Evolutionary conservation across 2,113 vertebrate species (phyloP), one percentile per base, ranked within the genome.

Genomic region (Aix galericulata): DNA sequence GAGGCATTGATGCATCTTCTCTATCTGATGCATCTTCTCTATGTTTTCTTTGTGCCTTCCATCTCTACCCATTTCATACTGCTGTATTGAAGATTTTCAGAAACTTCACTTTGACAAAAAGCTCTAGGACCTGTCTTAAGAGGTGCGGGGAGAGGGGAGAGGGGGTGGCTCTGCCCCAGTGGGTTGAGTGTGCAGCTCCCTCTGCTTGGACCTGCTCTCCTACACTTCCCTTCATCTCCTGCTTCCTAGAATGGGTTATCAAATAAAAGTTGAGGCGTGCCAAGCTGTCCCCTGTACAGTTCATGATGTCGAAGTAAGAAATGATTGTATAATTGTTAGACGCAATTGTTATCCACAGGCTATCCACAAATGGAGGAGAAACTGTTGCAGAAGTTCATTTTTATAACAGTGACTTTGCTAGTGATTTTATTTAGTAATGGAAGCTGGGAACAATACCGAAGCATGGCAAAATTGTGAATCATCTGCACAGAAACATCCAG

Each of bases 181-280:
- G 55, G 26, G 17, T 9, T 27, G 40, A 79, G 34, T 2, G 0
- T 56, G 11, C 42, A 64, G 23, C 56, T 82, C 23, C 10, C 5
- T 68, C 14, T 1, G 2, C 16, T 80, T 3, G 4, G 32, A 40
- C 63, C 52, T 0, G 0, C 9, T 71, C 2, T 32, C 11, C 40
- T 34, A 17, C 4, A 46, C 34, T 64, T 67, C 11, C 23, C 9
- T 64, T 22, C 23, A 26, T 38, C 36, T 26, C 38, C 25, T 63
- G 16, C 60, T 8, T 40, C 36, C 62, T 26, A 20, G 16, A 8
- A 26, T 6, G 6, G 32, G 34, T 36, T 18, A 20, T 5, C 42
- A 46, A 5, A 34, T 18, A 32, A 17, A 75, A 88, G 16, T 0
- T 44, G 5, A 31, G 55, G 11, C 6, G 17, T 79, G 20, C 32